These are phyloP conservation scores for Toxotes jaculatrix DNA, from an alignment of 2,113 vertebrate species.

Conservation along the genomic window DNA sequence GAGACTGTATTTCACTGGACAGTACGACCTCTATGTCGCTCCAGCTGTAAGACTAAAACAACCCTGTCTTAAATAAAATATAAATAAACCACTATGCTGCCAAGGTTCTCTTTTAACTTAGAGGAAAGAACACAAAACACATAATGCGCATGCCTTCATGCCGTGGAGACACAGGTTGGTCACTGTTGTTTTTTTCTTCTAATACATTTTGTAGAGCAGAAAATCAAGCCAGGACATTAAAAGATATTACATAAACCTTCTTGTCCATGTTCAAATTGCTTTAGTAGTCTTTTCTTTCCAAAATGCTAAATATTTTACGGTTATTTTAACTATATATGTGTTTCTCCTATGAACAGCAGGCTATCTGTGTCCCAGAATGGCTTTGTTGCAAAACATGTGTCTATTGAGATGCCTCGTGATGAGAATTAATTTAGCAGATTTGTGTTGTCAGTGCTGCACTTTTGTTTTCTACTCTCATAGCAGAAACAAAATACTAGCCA, in stretches of 20 bases:
- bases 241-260: conserved; percentile 3
- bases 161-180: neutral
- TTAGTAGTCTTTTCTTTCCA: neutral
- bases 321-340: conserved; percentile 32
- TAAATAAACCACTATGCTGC: neutral
- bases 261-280: neutral
- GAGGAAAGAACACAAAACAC: neutral
- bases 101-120: neutral
- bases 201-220: neutral
- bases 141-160: conserved; percentile 1
- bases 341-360: conserved; percentile 15
- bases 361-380: conserved; percentile 10
- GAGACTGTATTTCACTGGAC: conserved; percentile 9
- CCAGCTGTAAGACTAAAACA: conserved; percentile 17
- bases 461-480: conserved; percentile 16
- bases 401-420: neutral
- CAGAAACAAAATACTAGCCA: conserved; percentile 31
- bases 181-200: neutral
- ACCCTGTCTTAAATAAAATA: conserved; percentile 38
- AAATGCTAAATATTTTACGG: conserved; percentile 40
- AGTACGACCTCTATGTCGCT: conserved; percentile 8
- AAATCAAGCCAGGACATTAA: neutral
- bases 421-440: conserved; percentile 36
- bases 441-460: conserved; percentile 9
- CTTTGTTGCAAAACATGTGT: conserved; percentile 1